These are phyloP conservation scores for Gyps fulvus DNA, from an alignment of 2,113 vertebrate genomes.

Conservation along the genomic window DNA sequence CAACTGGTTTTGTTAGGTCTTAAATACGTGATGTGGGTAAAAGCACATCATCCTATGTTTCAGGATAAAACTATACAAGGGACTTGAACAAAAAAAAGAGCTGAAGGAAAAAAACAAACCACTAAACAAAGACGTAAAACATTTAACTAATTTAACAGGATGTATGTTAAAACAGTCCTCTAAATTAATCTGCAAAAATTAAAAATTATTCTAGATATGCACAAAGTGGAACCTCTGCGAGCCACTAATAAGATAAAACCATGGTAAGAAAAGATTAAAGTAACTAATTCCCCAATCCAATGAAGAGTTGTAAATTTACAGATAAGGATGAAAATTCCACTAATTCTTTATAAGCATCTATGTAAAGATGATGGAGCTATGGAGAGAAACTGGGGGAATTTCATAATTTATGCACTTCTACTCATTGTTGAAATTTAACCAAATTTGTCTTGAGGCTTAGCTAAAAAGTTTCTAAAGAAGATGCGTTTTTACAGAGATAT, in stretches of 20 bases:
- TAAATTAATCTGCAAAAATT: not conserved
- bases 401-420: not conserved
- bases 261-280: not conserved
- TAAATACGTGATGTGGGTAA: not conserved
- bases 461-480: not conserved
- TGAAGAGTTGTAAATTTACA: not conserved
- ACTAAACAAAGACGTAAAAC: not conserved
- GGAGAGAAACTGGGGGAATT: not conserved
- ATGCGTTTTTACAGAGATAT: not conserved
- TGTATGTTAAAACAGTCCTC: not conserved
- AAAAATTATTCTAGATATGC: not conserved
- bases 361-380: not conserved
- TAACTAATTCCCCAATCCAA: not conserved
- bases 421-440: not conserved
- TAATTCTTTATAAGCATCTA: not conserved
- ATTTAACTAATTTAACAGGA: not conserved
- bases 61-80: not conserved
- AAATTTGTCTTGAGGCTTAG: not conserved
- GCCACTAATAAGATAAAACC: not conserved
- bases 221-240: constrained; percentile 9
- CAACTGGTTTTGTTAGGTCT: not conserved
- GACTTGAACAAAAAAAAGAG: not conserved
- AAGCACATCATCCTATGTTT: not conserved
- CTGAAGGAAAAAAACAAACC: not conserved
- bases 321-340: not conserved